A percentile compares a stretch with the other conserved stretches of the same genome.
Evolutionary conservation across 2,888 invertebrate species (phyloP).

Genomic region (Andrena flavipes): DNA sequence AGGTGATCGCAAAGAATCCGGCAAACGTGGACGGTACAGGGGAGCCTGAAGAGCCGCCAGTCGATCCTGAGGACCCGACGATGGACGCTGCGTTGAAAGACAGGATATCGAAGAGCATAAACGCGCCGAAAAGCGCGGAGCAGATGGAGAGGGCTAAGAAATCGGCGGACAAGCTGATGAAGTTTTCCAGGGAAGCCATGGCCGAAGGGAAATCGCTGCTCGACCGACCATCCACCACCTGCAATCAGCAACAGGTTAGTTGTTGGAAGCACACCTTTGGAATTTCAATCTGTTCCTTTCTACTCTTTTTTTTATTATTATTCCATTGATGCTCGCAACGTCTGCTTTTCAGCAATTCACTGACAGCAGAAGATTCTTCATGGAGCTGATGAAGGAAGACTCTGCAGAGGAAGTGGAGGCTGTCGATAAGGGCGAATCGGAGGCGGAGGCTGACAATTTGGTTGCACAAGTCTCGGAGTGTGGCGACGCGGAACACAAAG

Average conservation of each 20-base stretch:
- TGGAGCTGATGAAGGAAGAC: slow-evolving; percentile 24
- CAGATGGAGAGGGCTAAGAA: slow-evolving; percentile 55
- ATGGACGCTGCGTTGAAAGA: slow-evolving; percentile 54
- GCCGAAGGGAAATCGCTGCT: slow-evolving; percentile 51
- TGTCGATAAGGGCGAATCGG: background rate
- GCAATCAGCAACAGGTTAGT: slow-evolving; percentile 28
- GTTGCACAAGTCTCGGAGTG: background rate
- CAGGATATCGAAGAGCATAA: slow-evolving; percentile 60
- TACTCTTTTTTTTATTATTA: background rate
- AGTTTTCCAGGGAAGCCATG: slow-evolving; percentile 60
- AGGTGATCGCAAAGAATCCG: slow-evolving; percentile 42
- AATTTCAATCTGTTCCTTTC: background rate
- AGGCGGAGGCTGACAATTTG: background rate
- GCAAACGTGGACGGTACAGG: background rate
- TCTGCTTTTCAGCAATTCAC: slow-evolving; percentile 21
- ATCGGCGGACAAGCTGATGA: slow-evolving; percentile 63
- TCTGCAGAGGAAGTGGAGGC: background rate
- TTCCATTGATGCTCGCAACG: background rate
- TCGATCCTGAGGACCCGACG: slow-evolving; percentile 7
- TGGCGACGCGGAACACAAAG: background rate
- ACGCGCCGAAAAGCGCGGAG: slow-evolving; percentile 57
- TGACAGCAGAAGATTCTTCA: slow-evolving; percentile 41
- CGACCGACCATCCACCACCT: background rate
- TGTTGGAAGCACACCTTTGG: background rate
- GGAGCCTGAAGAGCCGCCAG: slow-evolving; percentile 7